Percentiles rank a stretch among this genome's conserved stretches.
Evolutionary conservation across 2,888 invertebrate species (phyloP).

Genomic region (Ophraella communa): DNA sequence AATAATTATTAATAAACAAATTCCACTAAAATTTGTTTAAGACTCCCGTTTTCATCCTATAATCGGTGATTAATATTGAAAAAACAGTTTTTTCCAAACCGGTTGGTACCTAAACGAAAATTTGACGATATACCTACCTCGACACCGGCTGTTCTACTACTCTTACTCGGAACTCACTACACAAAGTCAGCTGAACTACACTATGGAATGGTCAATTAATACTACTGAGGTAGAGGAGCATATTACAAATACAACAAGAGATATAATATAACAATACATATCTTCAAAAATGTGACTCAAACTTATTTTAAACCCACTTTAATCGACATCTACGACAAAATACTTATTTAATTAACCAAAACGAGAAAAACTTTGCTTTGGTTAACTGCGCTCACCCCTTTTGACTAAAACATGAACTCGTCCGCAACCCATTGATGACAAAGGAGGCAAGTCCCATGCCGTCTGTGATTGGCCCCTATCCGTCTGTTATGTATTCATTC

Average conservation of each 20-base stretch:
- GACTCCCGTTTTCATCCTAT: constrained; percentile 44
- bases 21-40: constrained; percentile 27
- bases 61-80: constrained; percentile 19
- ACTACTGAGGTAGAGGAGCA: constrained; percentile 41
- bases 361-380: too few species aligned
- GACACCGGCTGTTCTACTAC: constrained; percentile 59
- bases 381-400: constrained; percentile 45
- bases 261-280: neutral
- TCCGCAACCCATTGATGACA: constrained; percentile 75
- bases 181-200: constrained; percentile 62
- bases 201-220: constrained; percentile 58
- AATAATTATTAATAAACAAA: constrained; percentile 12
- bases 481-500: constrained; percentile 56
- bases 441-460: constrained; percentile 63
- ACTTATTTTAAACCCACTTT: neutral
- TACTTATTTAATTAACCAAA: neutral
- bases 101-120: constrained; percentile 43
- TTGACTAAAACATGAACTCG: constrained; percentile 64
- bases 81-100: constrained; percentile 30
- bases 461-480: constrained; percentile 67
- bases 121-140: constrained; percentile 41
- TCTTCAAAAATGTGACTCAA: neutral
- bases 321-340: neutral
- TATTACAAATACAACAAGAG: neutral
- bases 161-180: constrained; percentile 52